Base-by-base conservation (phyloP, 2,888 invertebrate genomes). In the Plusia festucae region DNA sequence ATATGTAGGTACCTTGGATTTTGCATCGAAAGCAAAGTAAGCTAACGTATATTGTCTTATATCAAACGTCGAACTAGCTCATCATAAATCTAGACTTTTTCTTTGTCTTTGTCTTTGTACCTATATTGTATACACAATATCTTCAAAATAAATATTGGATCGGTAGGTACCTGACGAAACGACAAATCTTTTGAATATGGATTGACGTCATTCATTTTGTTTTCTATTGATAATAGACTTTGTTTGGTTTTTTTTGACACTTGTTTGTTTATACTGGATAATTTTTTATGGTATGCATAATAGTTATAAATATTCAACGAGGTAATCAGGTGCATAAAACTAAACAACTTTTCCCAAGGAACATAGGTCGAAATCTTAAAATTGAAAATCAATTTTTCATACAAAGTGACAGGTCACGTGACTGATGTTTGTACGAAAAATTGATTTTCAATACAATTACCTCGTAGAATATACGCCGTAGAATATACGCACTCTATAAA, bases 41-140 rank as follows among this genome's bases (percentile, higher is more conserved):
- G 40, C 40, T 6, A 40, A 40, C n/a, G 40, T 40, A n/a, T 5
- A 40, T 13, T n/a, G 40, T 40, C 40, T n/a, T n/a, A 40, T 40
- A 40, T 40, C 40, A 40, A 40, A 40, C 40, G 15, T n/a, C 15
- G n/a, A 5, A n/a, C 34, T 34, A 13, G 13, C 34, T 40, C 40
- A n/a, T n/a, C 40, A n/a, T 40, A 40, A 40, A 40, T n/a, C 40
- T n/a, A 40, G 40, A 15, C 40, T 40, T 40, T 40, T 40, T n/a
- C n/a, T n/a, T n/a, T n/a, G n/a, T n/a, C n/a, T 40, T 40, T 40
- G 40, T n/a, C n/a, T 40, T 40, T 3, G n/a, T 40, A 40, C 4
- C 40, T 15, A n/a, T n/a, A 5, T 40, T 15, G 15, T n/a, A 2
- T 15, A 6, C 0, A n/a, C 15, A 5, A 3, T 34, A 5, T 15